These are phyloP conservation scores for Portunus trituberculatus DNA, from an alignment of 1,140 invertebrate genomes.

Conservation along the genomic window DNA sequence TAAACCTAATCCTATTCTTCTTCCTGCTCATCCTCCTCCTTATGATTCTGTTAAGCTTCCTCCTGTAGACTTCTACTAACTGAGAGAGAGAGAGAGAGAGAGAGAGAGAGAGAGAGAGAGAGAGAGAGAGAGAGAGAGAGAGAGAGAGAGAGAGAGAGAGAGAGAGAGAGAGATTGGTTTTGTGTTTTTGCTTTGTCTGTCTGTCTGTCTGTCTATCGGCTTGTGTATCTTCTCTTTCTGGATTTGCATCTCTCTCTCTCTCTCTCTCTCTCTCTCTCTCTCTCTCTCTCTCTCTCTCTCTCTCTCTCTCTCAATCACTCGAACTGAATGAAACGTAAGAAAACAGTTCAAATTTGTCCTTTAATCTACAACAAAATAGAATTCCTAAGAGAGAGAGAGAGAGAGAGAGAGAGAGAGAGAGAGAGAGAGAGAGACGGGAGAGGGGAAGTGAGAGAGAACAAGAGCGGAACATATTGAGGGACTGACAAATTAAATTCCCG, in stretches of 20 bases:
- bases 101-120: too few relatives aligned
- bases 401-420: conserved; percentile 38
- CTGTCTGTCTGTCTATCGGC: background rate
- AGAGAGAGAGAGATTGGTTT: too few relatives aligned
- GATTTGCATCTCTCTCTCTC: background rate
- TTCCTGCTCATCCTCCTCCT: background rate
- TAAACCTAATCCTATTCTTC: background rate
- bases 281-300: background rate
- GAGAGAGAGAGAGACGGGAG: conserved; percentile 18
- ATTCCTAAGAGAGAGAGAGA: background rate
- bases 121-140: too few relatives aligned
- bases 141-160: too few relatives aligned
- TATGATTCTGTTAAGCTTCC: background rate
- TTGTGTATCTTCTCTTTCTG: too few relatives aligned
- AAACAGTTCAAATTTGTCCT: too few relatives aligned
- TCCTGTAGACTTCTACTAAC: background rate
- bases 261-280: background rate
- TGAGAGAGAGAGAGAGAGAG: too few relatives aligned
- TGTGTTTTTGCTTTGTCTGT: too few relatives aligned
- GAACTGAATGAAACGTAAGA: too few relatives aligned
- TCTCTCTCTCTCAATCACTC: background rate
- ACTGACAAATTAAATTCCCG: conserved; percentile 12
- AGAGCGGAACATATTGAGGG: conserved; percentile 10
- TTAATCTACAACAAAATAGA: too few relatives aligned
- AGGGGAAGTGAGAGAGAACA: background rate